phyloP scores from a whole-genome alignment of 2,797 vertebrate species.

The Hemitrygon akajei region DNA sequence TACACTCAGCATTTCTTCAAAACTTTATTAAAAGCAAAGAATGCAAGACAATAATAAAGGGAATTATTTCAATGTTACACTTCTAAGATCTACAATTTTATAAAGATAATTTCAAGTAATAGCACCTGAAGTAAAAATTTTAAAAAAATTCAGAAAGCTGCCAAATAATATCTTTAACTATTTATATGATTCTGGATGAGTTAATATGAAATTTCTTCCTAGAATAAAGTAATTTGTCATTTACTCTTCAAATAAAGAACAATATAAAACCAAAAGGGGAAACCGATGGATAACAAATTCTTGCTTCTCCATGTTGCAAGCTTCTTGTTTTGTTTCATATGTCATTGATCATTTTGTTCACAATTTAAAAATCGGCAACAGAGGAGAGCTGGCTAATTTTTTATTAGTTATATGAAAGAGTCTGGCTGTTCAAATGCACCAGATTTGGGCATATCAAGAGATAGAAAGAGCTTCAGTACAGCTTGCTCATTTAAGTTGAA shows the following conservation, averaged over 20 bases:
- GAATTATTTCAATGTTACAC: conserved; percentile 7
- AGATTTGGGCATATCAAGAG: background rate
- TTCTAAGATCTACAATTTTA: conserved; percentile 34
- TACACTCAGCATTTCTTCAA: conserved; percentile 18
- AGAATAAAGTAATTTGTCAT: conserved; percentile 13
- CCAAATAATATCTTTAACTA: background rate
- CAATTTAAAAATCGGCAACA: background rate
- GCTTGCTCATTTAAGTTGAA: conserved; percentile 1
- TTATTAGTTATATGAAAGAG: background rate
- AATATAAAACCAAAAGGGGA: conserved; percentile 7
- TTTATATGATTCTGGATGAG: background rate
- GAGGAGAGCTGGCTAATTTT: background rate
- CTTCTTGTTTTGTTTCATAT: background rate
- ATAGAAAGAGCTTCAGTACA: conserved; percentile 12
- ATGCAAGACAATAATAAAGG: conserved; percentile 20
- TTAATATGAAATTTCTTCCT: background rate
- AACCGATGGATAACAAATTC: background rate
- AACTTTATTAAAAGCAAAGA: conserved; percentile 27
- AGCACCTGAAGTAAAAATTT: conserved; percentile 26
- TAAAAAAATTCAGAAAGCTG: conserved; percentile 27
- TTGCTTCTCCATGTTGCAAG: background rate
- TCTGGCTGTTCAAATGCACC: background rate
- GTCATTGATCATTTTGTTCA: background rate
- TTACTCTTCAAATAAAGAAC: conserved; percentile 19
- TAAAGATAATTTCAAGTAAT: conserved; percentile 33